Evolutionary conservation across 2,888 invertebrate species (phyloP), one percentile per base, ranked within the genome.

Genomic region (Brachynemurus nebulosus): DNA sequence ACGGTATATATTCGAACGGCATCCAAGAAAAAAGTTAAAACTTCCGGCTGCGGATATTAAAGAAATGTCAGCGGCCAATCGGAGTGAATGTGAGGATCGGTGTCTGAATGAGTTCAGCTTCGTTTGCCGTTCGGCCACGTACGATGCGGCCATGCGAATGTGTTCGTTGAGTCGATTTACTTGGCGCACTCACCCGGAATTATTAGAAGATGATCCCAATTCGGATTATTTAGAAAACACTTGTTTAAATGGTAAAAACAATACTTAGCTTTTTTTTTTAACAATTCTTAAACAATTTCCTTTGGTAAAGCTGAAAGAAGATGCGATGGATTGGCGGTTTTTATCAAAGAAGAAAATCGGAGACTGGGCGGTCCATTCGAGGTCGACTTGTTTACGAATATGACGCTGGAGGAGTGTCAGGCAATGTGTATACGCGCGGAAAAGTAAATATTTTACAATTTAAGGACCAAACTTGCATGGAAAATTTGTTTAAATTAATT

Each of bases 181-280:
- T 0, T 69, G 89, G 54, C 71, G 90, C 57, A 88, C 89, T 0
- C 88, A 89, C 61, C 88, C 90, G 0, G 85, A 86, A 55, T 65
- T 86, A 9, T 65, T 90, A 39, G 83, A 85, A 61, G 86, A 89
- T 55, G 88, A 90, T 59, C 80, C 86, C 2, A 86, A 85, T 59
- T 80, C 85, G 1, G 90, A 91, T 61, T 91, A 91, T 62, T 68
- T 91, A 57, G 91, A 91, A 69, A 91, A 91, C 58, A 86, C 89
- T 39, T 91, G 91, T 60, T 66, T 91, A 9, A 88, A 85, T 58
- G 84, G 90, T 89, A 69, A 14, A 33, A 2, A 11, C 8, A 20
- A 30, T 38, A 11, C 9, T 9, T n/a, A n/a, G n/a, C n/a, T n/a
- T n/a, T n/a, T n/a, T n/a, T n/a, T 30, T 47, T 40, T 14, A 37